These are phyloP conservation scores for Calliopsis andreniformis DNA, from an alignment of 1,140 invertebrate species.

Conservation along the genomic window DNA sequence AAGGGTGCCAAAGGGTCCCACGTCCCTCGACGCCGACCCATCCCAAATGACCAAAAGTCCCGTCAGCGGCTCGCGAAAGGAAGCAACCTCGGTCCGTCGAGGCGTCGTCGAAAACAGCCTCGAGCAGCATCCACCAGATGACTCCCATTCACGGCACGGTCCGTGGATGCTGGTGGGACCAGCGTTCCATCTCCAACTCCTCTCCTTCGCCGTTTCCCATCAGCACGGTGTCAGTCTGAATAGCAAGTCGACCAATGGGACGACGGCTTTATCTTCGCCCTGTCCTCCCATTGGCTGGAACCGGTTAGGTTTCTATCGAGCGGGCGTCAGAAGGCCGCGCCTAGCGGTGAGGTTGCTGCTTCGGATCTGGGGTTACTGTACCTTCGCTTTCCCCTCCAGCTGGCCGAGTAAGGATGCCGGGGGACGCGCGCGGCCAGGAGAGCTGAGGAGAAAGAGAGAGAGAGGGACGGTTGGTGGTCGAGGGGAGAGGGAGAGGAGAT, in stretches of 20 bases:
- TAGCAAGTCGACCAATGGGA: slow-evolving; percentile 74
- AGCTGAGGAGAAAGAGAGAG: slow-evolving; percentile 7
- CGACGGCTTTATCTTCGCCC: slow-evolving; percentile 71
- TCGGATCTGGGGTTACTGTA: slow-evolving; percentile 55
- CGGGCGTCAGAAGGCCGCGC: slow-evolving; percentile 78
- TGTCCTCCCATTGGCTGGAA: slow-evolving; percentile 55
- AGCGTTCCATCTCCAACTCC: slow-evolving; percentile 62
- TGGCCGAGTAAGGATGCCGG: slow-evolving; percentile 7
- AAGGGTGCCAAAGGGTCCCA: no score
- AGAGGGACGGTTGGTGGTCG: not conserved
- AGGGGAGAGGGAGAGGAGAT: slow-evolving; percentile 25
- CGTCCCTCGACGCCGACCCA: no score
- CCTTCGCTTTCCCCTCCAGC: slow-evolving; percentile 45
- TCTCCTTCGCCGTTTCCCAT: slow-evolving; percentile 50
- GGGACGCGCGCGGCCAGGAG: not conserved
- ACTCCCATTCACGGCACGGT: slow-evolving; percentile 72
- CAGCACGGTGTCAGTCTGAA: slow-evolving; percentile 66
- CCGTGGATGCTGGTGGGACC: slow-evolving; percentile 63
- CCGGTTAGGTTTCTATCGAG: slow-evolving; percentile 76
- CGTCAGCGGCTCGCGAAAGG: not conserved
- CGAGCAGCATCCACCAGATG: slow-evolving; percentile 73
- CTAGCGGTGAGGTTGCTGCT: slow-evolving; percentile 63
- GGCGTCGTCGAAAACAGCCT: slow-evolving; percentile 21
- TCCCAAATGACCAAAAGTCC: no score
- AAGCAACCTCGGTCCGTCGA: slow-evolving; percentile 1